Evolutionary conservation across 2,888 invertebrate species (phyloP), one percentile per base, ranked within the genome.

Genomic region (Thymelicus lineola): DNA sequence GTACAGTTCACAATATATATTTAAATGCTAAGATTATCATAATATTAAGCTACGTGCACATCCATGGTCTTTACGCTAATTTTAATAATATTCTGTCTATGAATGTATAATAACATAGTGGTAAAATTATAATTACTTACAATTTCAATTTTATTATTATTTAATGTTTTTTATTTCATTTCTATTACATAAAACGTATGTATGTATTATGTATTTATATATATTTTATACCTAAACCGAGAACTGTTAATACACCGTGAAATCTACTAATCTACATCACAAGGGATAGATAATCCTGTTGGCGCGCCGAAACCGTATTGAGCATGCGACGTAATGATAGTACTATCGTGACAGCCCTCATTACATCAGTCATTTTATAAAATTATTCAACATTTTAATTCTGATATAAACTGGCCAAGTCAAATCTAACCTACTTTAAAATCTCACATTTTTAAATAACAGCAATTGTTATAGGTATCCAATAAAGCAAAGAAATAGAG

Each of bases 11-110:
- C 79, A 78, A 77, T 77, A 79, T 78, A 76, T 81, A 78, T 82
- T 86, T 88, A 87, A 86, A 89, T 87, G 86, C 88, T 89, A 88
- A 80, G 78, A 77, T 84, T 72, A 74, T 65, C 63, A n/a, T n/a
- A 36, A 62, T 70, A 59, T 53, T 73, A 76, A 71, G 62, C 85
- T 86, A 87, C 75, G 82, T 83, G 83, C 85, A 79, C 79, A 75
- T 80, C 81, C 76, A 80, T 83, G 79, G 82, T 86, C 80, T 84
- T 83, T 80, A 84, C 80, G 82, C 81, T 84, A 79, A 77, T 75
- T 82, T 76, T 73, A 67, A 69, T 75, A 72, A 75, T 75, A 73
- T 61, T 68, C 71, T 70, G 62, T 74, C 74, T 74, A 64, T 60
- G 59, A 64, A 70, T 73, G 36, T 71, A 72, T 72, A 74, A 75